These are phyloP conservation scores for Rhipidura dahli DNA, from an alignment of 2,113 vertebrate genomes.

Conservation along the genomic window DNA sequence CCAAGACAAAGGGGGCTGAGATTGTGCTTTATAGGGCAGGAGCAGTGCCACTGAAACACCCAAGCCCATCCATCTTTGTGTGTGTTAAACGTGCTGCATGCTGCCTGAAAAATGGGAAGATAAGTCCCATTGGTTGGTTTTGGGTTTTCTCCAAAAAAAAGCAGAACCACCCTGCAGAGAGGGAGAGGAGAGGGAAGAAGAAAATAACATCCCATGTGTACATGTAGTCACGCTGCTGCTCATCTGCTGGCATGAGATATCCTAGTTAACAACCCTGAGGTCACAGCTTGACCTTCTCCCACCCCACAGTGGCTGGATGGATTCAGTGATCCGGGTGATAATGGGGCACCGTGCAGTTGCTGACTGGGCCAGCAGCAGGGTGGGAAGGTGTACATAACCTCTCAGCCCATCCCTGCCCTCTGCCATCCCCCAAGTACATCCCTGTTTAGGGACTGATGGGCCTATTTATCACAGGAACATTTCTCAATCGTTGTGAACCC, in stretches of 20 bases:
- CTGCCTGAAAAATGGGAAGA: background rate
- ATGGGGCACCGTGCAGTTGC: accelerated
- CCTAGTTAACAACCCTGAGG: background rate
- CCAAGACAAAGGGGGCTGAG: background rate
- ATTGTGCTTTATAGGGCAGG: background rate
- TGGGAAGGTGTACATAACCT: background rate
- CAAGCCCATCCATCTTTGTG: background rate
- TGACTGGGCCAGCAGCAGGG: background rate
- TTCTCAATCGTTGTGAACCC: background rate
- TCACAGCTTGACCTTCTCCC: background rate
- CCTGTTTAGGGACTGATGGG: background rate
- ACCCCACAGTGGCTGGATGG: accelerated
- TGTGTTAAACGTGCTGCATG: background rate
- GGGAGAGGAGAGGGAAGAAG: background rate
- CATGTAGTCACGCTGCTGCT: background rate
- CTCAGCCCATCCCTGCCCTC: background rate
- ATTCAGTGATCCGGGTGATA: accelerated
- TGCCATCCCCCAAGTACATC: background rate
- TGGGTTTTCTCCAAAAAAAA: background rate
- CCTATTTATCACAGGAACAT: background rate
- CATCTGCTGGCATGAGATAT: background rate
- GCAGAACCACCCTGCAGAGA: background rate
- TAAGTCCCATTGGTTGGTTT: background rate
- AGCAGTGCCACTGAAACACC: background rate
- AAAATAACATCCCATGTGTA: background rate